Evolutionary conservation across 2,888 invertebrate species (phyloP).

Genomic region (Nymphalis polychloros): DNA sequence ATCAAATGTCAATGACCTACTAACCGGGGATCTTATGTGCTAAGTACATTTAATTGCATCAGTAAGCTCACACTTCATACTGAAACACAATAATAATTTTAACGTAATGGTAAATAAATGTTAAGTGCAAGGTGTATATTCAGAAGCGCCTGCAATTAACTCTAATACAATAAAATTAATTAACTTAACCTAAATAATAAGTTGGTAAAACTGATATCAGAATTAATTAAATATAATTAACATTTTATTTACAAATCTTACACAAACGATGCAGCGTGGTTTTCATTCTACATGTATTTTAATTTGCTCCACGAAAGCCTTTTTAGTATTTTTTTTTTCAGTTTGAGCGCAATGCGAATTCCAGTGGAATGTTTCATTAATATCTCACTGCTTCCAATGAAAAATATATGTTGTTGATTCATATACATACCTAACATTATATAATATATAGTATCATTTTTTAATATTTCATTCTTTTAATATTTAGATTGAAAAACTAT

Average conservation of each 20-base stretch:
- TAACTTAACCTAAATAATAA: neutral
- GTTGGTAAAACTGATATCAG: neutral
- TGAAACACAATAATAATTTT: no score
- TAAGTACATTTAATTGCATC: no score
- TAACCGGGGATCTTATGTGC: no score
- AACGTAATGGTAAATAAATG: no score
- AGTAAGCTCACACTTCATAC: no score
- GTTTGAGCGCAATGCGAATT: slow-evolving; percentile 24
- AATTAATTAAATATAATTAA: slow-evolving; percentile 6
- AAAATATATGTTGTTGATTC: slow-evolving; percentile 19
- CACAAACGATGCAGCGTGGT: slow-evolving; percentile 12
- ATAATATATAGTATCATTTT: no score
- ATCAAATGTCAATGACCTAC: no score
- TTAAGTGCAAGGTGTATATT: no score
- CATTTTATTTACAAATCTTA: slow-evolving; percentile 8
- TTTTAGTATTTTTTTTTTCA: slow-evolving; percentile 23
- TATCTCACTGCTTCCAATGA: slow-evolving; percentile 24
- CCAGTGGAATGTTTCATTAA: slow-evolving; percentile 25
- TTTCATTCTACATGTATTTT: slow-evolving; percentile 20
- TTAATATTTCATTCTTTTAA: no score
- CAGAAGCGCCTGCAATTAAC: no score
- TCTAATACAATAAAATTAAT: neutral
- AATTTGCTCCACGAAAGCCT: slow-evolving; percentile 20
- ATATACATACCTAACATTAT: neutral
- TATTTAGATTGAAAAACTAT: no score